Conservation (phyloP, 2,888 invertebrate species). For the Macrosoma leucophasiata region DNA sequence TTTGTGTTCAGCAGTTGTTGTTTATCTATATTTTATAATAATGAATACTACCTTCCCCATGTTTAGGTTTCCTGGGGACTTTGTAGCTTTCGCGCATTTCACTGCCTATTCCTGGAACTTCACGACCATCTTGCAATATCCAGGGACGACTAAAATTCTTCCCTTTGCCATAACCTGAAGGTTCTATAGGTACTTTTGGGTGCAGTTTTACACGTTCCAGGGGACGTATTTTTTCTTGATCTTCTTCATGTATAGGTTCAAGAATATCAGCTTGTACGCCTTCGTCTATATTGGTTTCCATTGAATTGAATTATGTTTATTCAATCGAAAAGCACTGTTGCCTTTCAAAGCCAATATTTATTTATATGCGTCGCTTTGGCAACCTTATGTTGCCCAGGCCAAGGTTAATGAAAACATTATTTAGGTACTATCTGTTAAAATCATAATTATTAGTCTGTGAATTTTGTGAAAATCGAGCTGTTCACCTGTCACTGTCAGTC, state of each 20-base stretch:
- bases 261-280: slow-evolving; percentile 56
- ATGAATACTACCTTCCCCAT: slow-evolving; percentile 37
- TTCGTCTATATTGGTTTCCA: slow-evolving; percentile 34
- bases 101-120: slow-evolving; percentile 48
- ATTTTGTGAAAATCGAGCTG: neutral
- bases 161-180: slow-evolving; percentile 55
- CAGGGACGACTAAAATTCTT: slow-evolving; percentile 58
- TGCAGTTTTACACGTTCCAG: slow-evolving; percentile 53
- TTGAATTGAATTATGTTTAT: too few relatives aligned
- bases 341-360: too few relatives aligned
- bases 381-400: too few relatives aligned
- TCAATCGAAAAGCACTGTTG: too few relatives aligned
- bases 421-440: too few relatives aligned
- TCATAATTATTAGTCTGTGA: too few relatives aligned
- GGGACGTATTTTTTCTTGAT: slow-evolving; percentile 49
- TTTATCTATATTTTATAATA: neutral
- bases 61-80: slow-evolving; percentile 42
- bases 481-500: slow-evolving; percentile 12
- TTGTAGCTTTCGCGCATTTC: slow-evolving; percentile 53
- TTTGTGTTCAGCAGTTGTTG: too few relatives aligned
- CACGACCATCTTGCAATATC: slow-evolving; percentile 64
- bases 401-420: too few relatives aligned
- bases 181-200: slow-evolving; percentile 59
- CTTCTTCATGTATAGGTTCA: slow-evolving; percentile 39
- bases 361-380: too few relatives aligned